Evolutionary conservation across 2,888 invertebrate genomes (phyloP), one percentile per base, ranked within the genome.

Genomic region (Suillia variegata): DNA sequence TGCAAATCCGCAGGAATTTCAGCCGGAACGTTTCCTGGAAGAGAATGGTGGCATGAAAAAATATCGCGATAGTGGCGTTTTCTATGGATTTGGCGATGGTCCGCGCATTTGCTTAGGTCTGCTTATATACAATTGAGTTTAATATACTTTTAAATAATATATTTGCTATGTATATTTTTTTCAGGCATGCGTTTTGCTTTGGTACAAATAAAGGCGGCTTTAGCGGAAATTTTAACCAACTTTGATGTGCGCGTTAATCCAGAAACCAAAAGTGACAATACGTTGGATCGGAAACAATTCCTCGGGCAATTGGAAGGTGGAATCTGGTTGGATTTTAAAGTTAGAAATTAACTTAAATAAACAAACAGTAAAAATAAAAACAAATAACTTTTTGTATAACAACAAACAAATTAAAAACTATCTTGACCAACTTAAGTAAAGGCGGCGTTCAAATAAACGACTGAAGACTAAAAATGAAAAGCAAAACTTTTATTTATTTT

Each of bases 111-210:
- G 80, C 59, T 65, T 80, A 53, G 81, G 79, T 78, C 13, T 45
- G 61, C 31, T n/a, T n/a, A n/a, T n/a, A n/a, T n/a, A n/a, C n/a
- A n/a, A n/a, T n/a, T n/a, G n/a, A n/a, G n/a, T n/a, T n/a, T n/a
- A n/a, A n/a, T n/a, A n/a, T n/a, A n/a, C n/a, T n/a, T n/a, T n/a
- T n/a, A n/a, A n/a, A n/a, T n/a, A n/a, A n/a, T n/a, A n/a, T n/a
- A n/a, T n/a, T n/a, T n/a, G n/a, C n/a, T n/a, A n/a, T n/a, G n/a
- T n/a, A n/a, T 38, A 56, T 51, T 56, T 13, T 24, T n/a, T 62
- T 1, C 12, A 78, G 81, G 82, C 38, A 80, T 77, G 77, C 76
- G 74, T 15, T 83, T 81, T 67, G 82, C 79, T 2, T 2, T 75
- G 18, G 63, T 70, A 0, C 81, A 81, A 68, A 65, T 77, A 0